Conservation (phyloP, 2,113 vertebrate genomes). For the Chlamydotis undulata region DNA sequence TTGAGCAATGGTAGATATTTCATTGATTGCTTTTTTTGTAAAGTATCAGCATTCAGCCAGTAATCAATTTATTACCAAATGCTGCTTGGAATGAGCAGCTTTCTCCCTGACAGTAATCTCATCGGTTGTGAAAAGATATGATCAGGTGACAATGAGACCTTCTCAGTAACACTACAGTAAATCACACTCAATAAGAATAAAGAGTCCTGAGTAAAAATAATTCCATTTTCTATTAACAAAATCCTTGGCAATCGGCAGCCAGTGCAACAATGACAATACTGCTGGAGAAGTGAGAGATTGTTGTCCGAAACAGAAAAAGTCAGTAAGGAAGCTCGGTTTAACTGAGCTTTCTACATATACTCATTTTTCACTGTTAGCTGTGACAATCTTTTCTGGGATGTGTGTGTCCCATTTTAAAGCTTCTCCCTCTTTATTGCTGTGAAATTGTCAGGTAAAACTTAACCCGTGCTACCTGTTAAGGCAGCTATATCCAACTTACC, state of each 20-base stretch:
- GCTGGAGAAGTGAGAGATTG: not conserved
- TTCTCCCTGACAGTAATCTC: slow-evolving; percentile 32
- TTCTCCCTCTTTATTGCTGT: not conserved
- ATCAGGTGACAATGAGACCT: slow-evolving; percentile 38
- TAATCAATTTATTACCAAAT: slow-evolving; percentile 55
- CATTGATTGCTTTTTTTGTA: slow-evolving; percentile 51
- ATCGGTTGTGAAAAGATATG: slow-evolving; percentile 9
- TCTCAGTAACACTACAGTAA: slow-evolving; percentile 42
- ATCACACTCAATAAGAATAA: slow-evolving; percentile 45
- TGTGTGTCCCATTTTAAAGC: not conserved
- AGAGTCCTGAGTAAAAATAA: slow-evolving; percentile 41
- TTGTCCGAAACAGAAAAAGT: not conserved
- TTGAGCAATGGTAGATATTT: slow-evolving; percentile 4
- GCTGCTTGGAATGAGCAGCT: slow-evolving; percentile 41
- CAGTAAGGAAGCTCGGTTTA: not conserved
- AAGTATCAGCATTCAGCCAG: slow-evolving; percentile 46
- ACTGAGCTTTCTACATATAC: not conserved
- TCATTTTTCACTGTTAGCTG: not conserved
- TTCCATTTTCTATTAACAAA: slow-evolving; percentile 30
- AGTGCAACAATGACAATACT: not conserved
- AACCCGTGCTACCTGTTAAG: not conserved
- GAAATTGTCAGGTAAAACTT: slow-evolving; percentile 4
- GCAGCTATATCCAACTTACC: not conserved
- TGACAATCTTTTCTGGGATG: not conserved
- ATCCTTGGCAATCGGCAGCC: not conserved